Percentiles rank a stretch among this genome's conserved stretches.
phyloP scores from a whole-genome alignment of 2,113 vertebrate species.

The Oryzias curvinotus region DNA sequence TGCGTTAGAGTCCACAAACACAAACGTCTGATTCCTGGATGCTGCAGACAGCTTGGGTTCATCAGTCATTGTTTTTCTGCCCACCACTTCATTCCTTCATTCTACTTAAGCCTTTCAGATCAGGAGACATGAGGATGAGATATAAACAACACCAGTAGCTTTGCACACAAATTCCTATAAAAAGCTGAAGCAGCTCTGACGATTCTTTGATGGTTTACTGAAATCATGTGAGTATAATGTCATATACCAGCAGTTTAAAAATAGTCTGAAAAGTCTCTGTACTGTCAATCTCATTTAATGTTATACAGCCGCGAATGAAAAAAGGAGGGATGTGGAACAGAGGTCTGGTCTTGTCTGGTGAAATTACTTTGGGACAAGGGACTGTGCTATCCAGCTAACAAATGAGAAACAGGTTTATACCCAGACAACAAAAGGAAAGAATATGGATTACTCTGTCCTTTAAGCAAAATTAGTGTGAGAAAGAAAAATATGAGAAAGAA shows the following conservation, averaged over 20 bases:
- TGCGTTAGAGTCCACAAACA: conserved; percentile 43
- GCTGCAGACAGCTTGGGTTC: conserved; percentile 42
- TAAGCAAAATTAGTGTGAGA: conserved; percentile 19
- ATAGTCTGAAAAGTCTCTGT: conserved; percentile 28
- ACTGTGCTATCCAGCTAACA: conserved; percentile 59
- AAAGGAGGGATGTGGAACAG: conserved; percentile 47
- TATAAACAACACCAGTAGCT: conserved; percentile 47
- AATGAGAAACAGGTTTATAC: conserved; percentile 69
- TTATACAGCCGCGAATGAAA: conserved; percentile 32
- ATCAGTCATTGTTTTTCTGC: conserved; percentile 37
- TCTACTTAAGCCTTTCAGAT: conserved; percentile 34
- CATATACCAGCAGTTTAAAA: conserved; percentile 32
- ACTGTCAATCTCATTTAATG: conserved; percentile 32
- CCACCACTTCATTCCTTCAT: conserved; percentile 35
- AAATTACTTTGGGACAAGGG: conserved; percentile 53
- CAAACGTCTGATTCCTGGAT: conserved; percentile 49
- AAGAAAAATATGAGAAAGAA: conserved; percentile 18
- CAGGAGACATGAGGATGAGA: conserved; percentile 44
- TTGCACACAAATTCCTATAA: conserved; percentile 25
- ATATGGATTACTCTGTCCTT: conserved; percentile 43
- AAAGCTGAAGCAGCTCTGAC: conserved; percentile 8
- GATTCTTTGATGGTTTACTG: conserved; percentile 28
- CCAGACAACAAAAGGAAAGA: conserved; percentile 64
- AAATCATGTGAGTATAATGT: conserved; percentile 38
- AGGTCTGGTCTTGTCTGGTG: conserved; percentile 55